Evolutionary conservation across 2,888 invertebrate genomes (phyloP), one percentile per base, ranked within the genome.

Genomic region (Epistrophe grossulariae): DNA sequence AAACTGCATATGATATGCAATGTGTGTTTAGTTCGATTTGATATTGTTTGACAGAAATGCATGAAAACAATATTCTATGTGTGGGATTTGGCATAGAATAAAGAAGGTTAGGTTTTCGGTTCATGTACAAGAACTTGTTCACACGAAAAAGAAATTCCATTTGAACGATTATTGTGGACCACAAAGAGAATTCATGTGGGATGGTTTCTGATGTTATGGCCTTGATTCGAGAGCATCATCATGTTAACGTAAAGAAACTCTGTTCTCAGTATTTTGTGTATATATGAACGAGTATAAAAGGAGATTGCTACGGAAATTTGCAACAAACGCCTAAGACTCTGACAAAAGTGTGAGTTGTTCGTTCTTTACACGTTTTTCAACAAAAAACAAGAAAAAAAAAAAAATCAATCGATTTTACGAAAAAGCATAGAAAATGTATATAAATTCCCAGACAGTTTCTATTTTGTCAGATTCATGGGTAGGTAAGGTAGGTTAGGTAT

Each of bases 11-110:
- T n/a, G 71, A 81, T 62, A 35, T 35, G 35, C 35, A 60, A n/a
- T 71, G 81, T 81, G 45, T 43, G 28, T 73, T 81, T 64, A 59
- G 74, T 64, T 71, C 74, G 71, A 73, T 74, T 45, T 64, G 85
- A 81, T 62, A 62, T 85, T 85, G 78, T 78, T 81, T 74, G 78
- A 81, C 81, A 82, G 73, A 77, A 84, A 72, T 72, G 52, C 40
- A 24, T 24, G 55, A 45, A 73, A 66, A 77, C 17, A 52, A 84
- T 24, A 24, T 60, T 60, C 62, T 66, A n/a, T 55, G 73, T 82
- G 85, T 85, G 85, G 85, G 82, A 80, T 68, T 84, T 43, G n/a
- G 64, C 15, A 52, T 70, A 24, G 24, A 24, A 48, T 4, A 40
- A 11, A 38, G 31, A 24, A n/a, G 50, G 35, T 17, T 35, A 0